Evolutionary conservation across 2,888 invertebrate genomes (phyloP).

Genomic region (Steinernema carpocapsae): DNA sequence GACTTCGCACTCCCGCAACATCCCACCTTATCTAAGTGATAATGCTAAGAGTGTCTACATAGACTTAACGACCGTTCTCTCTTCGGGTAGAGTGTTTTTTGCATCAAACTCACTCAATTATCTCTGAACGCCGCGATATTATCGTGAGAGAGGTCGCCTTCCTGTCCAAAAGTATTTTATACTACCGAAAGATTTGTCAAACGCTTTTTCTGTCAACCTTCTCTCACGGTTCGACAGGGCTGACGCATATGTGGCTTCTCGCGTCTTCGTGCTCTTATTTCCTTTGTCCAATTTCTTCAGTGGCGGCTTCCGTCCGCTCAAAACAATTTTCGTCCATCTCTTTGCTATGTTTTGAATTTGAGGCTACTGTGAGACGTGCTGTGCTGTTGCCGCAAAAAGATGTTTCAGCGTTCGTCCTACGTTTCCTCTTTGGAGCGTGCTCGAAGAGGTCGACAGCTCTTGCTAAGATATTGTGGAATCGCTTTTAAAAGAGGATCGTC

Average conservation of each 20-base stretch:
- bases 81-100: not conserved
- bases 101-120: not conserved
- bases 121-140: constrained; percentile 8
- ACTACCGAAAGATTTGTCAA: not conserved
- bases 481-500: not conserved
- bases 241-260: too few species aligned
- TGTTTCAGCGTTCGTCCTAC: not conserved
- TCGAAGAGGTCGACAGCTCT: not conserved
- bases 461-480: not conserved
- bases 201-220: not conserved
- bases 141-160: constrained; percentile 18
- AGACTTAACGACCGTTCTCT: not conserved
- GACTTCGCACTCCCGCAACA: not conserved
- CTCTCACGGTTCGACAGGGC: too few species aligned
- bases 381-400: too few species aligned
- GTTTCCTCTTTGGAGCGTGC: not conserved
- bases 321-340: not conserved
- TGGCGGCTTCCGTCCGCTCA: not conserved
- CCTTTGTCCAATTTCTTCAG: not conserved
- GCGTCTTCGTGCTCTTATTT: too few species aligned
- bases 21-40: constrained; percentile 18
- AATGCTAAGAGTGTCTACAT: not conserved
- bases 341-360: not conserved
- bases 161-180: not conserved
- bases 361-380: not conserved